Evolutionary conservation across 2,888 invertebrate species (phyloP).

Genomic region (Drosophila mayaguana): DNA sequence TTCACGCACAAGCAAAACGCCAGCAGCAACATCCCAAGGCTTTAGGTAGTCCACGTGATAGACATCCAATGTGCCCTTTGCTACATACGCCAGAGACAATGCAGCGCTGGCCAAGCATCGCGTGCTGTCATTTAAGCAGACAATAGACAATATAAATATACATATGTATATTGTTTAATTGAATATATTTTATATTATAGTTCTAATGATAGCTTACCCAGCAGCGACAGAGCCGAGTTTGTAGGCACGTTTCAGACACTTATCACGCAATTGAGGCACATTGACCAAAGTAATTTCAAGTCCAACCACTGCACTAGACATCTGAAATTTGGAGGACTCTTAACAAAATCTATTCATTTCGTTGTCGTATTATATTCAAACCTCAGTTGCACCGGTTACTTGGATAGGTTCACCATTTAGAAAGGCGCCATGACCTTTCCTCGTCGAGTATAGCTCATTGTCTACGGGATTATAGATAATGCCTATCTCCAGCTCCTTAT

Average conservation of each 20-base stretch:
- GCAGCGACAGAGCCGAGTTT: conserved; percentile 78
- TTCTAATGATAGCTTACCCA: conserved; percentile 66
- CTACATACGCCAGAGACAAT: conserved; percentile 89
- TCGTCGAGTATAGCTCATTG: conserved; percentile 90
- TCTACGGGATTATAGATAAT: conserved; percentile 91
- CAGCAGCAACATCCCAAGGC: conserved; percentile 92
- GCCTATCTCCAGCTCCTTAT: conserved; percentile 88
- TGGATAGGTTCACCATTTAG: conserved; percentile 88
- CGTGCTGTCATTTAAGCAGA: conserved; percentile 58
- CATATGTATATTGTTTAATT: not conserved
- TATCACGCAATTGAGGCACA: conserved; percentile 70
- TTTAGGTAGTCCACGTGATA: conserved; percentile 90
- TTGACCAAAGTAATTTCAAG: conserved; percentile 82
- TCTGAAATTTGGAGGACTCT: conserved; percentile 52
- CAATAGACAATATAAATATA: conserved; percentile 3
- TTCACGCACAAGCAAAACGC: conserved; percentile 89
- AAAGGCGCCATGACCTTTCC: conserved; percentile 90
- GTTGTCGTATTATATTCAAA: conserved; percentile 51
- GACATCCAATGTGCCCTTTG: conserved; percentile 88
- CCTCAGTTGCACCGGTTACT: conserved; percentile 77
- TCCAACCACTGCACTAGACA: conserved; percentile 76
- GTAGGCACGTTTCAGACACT: conserved; percentile 77
- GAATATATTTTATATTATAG: not conserved
- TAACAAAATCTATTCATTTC: not conserved
- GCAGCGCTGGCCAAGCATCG: conserved; percentile 90